Percentiles rank a stretch among this genome's conserved stretches.
Conservation (phyloP, 2,113 vertebrate species). For the Nibea coibor region DNA sequence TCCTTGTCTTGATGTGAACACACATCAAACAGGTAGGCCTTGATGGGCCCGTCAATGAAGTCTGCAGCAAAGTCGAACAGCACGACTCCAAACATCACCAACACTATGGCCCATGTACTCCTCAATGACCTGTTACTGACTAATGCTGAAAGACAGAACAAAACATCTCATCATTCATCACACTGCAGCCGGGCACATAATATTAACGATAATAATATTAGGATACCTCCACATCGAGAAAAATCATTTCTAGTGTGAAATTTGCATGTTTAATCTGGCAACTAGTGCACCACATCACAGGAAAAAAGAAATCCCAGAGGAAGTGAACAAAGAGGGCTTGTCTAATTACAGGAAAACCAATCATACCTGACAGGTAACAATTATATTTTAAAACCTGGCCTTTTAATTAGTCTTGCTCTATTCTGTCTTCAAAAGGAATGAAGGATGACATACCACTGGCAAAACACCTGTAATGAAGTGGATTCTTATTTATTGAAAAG, state of each 20-base stretch:
- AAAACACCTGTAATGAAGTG: neutral
- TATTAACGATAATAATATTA: neutral
- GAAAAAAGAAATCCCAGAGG: neutral
- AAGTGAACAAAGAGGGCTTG: neutral
- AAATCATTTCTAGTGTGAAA: neutral
- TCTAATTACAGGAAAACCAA: neutral
- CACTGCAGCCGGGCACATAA: neutral
- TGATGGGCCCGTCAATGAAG: constrained; percentile 98
- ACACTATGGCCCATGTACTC: constrained; percentile 87
- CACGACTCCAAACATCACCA: constrained; percentile 96
- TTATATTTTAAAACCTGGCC: neutral
- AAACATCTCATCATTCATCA: neutral
- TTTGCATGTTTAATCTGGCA: neutral
- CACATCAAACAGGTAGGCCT: constrained; percentile 98
- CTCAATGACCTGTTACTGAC: constrained; percentile 68
- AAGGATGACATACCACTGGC: neutral
- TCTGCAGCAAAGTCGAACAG: constrained; percentile 98
- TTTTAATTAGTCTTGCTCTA: neutral
- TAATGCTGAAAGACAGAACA: constrained; percentile 72
- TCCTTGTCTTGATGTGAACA: constrained; percentile 96
- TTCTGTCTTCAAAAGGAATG: neutral
- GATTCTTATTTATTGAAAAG: neutral
- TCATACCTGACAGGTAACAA: neutral
- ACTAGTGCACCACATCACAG: neutral
- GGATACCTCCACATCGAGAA: neutral